Percentiles rank a stretch among this genome's conserved stretches.
phyloP scores from a whole-genome alignment of 2,797 vertebrate species.

The Danio jaintianensis region DNA sequence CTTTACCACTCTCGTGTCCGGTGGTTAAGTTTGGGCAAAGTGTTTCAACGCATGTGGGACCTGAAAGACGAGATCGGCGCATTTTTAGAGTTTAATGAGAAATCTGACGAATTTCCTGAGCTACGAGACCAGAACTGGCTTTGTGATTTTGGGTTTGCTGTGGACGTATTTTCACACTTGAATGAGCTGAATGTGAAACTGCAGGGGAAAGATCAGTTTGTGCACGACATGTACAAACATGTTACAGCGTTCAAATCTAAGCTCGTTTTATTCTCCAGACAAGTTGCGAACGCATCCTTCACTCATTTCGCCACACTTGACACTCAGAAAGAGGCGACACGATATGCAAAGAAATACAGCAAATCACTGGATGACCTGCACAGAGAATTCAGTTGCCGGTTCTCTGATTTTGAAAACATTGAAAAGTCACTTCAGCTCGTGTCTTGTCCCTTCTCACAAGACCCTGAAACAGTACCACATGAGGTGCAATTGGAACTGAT shows the following conservation, averaged over 20 bases:
- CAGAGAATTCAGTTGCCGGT: too few species aligned
- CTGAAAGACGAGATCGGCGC: slow-evolving; percentile 45
- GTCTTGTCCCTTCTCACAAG: too few species aligned
- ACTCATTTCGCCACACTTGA: slow-evolving; percentile 56
- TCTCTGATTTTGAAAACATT: too few species aligned
- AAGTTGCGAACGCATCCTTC: slow-evolving; percentile 58
- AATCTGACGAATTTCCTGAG: slow-evolving; percentile 51
- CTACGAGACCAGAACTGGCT: slow-evolving; percentile 32
- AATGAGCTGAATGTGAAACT: slow-evolving; percentile 51
- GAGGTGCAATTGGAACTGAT: too few species aligned
- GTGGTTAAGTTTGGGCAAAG: slow-evolving; percentile 39
- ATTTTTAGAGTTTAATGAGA: slow-evolving; percentile 53
- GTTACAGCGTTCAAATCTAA: slow-evolving; percentile 59
- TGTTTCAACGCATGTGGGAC: slow-evolving; percentile 50
- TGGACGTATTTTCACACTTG: slow-evolving; percentile 16
- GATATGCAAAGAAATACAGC: too few species aligned
- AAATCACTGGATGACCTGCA: too few species aligned
- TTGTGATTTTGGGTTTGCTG: slow-evolving; percentile 30
- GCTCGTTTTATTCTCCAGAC: slow-evolving; percentile 56
- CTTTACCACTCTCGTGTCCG: slow-evolving; percentile 17
- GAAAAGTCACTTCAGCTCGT: too few species aligned
- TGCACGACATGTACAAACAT: slow-evolving; percentile 45
- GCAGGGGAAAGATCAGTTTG: slow-evolving; percentile 15
- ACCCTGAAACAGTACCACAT: too few species aligned
- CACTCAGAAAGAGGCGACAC: background rate